Evolutionary conservation across 1,140 invertebrate species (phyloP).

Genomic region (Pemphigus obesinymphae): DNA sequence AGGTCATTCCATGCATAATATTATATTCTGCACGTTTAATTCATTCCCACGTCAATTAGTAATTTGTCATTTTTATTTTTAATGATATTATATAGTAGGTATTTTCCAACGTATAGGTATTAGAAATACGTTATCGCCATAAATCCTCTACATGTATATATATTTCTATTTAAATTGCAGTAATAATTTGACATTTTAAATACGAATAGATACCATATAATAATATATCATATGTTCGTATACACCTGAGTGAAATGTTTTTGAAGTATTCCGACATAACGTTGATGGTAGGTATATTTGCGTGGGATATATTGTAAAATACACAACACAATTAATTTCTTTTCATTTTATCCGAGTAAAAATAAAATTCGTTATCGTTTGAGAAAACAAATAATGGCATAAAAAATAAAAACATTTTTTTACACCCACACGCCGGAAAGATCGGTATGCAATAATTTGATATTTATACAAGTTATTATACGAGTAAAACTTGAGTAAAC

Average conservation of each 20-base stretch:
- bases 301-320: slow-evolving; percentile 9
- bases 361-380: neutral
- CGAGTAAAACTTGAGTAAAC: neutral
- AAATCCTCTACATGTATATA: neutral
- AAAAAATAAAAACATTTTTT: neutral
- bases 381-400: neutral
- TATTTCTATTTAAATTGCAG: neutral
- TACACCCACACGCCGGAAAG: neutral
- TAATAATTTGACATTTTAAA: neutral
- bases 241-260: neutral
- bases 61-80: neutral
- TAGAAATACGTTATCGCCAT: neutral
- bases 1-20: neutral
- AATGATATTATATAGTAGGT: neutral
- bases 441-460: neutral
- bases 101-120: neutral
- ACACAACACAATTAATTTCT: neutral
- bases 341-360: neutral
- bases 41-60: neutral
- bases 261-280: neutral
- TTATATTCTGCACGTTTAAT: neutral
- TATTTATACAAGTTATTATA: neutral
- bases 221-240: neutral
- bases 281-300: neutral
- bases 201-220: neutral